Conservation (phyloP, 2,113 vertebrate genomes). For the Microcebus ravelobensis region DNA sequence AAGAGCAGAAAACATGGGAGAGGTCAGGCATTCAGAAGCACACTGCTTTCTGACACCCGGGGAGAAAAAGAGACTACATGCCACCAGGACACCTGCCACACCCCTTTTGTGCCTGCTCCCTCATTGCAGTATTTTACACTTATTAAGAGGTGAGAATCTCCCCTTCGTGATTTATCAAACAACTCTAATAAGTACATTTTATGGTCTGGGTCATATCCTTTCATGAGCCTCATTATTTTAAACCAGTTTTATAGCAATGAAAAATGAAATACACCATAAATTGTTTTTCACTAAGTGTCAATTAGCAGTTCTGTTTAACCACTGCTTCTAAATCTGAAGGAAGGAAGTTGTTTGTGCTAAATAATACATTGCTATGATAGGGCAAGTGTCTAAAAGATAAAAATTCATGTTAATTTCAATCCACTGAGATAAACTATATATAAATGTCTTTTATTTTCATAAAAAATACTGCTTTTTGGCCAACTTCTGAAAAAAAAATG, state of each 20-base stretch:
- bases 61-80: background rate
- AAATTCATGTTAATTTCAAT: background rate
- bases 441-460: background rate
- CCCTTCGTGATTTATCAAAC: slow-evolving; percentile 73
- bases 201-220: slow-evolving; percentile 75
- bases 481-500: background rate
- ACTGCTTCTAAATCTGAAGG: slow-evolving; percentile 2
- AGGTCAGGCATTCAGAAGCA: slow-evolving; percentile 62
- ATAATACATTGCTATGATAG: background rate
- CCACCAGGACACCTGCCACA: slow-evolving; percentile 30
- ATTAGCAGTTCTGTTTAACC: slow-evolving; percentile 62
- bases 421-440: background rate
- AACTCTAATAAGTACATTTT: slow-evolving; percentile 78
- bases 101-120: background rate
- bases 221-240: slow-evolving; percentile 79
- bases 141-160: slow-evolving; percentile 55
- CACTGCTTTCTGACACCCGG: slow-evolving; percentile 35
- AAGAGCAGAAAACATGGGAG: background rate
- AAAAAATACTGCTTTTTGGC: background rate
- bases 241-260: slow-evolving; percentile 68
- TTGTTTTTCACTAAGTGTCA: slow-evolving; percentile 69
- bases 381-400: background rate
- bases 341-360: slow-evolving; percentile 31
- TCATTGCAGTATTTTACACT: background rate
- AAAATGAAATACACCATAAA: slow-evolving; percentile 69